These are phyloP conservation scores for Cylindroiulus punctatus DNA, from an alignment of 2,888 invertebrate species.

Conservation along the genomic window DNA sequence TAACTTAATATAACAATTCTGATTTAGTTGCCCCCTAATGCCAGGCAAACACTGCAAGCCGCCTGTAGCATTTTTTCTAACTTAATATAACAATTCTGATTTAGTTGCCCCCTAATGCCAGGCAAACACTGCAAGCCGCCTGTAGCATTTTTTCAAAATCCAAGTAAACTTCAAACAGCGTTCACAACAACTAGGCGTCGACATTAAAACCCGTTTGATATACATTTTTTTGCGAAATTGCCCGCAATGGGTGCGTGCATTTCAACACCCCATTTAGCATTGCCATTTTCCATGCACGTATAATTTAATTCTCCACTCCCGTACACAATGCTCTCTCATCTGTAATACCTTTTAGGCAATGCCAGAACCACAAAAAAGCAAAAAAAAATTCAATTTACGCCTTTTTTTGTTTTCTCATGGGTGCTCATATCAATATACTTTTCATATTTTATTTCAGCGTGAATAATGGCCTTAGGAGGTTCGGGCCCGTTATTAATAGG, in stretches of 20 bases:
- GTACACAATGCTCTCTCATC: slow-evolving; percentile 22
- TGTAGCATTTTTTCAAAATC: too few relatives aligned
- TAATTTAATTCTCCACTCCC: slow-evolving; percentile 24
- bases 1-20: too few relatives aligned
- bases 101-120: too few relatives aligned
- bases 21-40: too few relatives aligned
- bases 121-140: too few relatives aligned
- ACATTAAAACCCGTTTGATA: not conserved
- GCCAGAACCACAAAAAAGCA: not conserved
- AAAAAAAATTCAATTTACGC: slow-evolving; percentile 31
- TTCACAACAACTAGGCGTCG: not conserved
- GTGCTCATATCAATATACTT: slow-evolving; percentile 30
- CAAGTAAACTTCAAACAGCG: too few relatives aligned
- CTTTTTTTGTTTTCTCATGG: slow-evolving; percentile 6
- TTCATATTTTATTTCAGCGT: slow-evolving; percentile 39
- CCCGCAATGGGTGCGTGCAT: not conserved
- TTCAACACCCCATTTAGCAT: slow-evolving; percentile 16
- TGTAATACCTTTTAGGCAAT: slow-evolving; percentile 30
- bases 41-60: too few relatives aligned
- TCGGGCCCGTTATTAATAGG: slow-evolving; percentile 28
- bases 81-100: too few relatives aligned
- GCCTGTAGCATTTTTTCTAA: too few relatives aligned
- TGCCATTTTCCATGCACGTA: slow-evolving; percentile 8
- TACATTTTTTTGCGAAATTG: not conserved
- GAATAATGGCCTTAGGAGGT: slow-evolving; percentile 23